Conservation (phyloP, 2,797 vertebrate genomes). For the Chelon auratus region DNA sequence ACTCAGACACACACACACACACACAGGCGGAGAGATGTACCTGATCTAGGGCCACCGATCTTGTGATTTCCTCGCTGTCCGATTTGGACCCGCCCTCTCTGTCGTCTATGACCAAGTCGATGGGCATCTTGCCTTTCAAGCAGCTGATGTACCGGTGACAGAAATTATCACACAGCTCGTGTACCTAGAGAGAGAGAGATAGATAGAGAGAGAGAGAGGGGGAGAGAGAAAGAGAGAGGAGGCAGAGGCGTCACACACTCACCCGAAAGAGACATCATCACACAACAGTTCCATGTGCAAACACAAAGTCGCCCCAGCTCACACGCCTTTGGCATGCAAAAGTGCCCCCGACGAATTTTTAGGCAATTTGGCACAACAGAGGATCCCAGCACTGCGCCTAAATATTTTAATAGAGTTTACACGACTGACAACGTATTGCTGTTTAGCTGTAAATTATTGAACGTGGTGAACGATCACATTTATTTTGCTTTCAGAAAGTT, state of each 20-base stretch:
- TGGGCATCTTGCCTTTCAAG: conserved; percentile 99
- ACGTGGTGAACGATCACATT: neutral
- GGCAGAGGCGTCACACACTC: conserved; percentile 70
- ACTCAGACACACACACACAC: neutral
- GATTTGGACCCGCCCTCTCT: conserved; percentile 99
- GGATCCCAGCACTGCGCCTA: conserved; percentile 6
- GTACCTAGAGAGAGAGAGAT: conserved; percentile 87
- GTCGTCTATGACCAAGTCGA: conserved; percentile 99
- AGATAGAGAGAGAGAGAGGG: conserved; percentile 60
- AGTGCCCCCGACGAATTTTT: conserved; percentile 75
- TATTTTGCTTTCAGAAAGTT: neutral
- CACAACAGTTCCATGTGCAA: neutral
- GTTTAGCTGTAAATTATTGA: neutral
- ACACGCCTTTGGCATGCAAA: conserved; percentile 79
- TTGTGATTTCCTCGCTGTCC: conserved; percentile 98
- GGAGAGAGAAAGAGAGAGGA: conserved; percentile 59
- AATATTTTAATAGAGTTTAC: neutral
- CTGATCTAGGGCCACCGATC: conserved; percentile 98
- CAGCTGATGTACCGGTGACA: conserved; percentile 99
- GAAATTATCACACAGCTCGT: conserved; percentile 99
- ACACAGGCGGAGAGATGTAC: conserved; percentile 80
- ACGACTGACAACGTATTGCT: neutral
- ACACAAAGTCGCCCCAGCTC: neutral
- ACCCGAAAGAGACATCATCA: conserved; percentile 15
- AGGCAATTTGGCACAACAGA: conserved; percentile 9